These are phyloP conservation scores for Gymnobelideus leadbeateri DNA, from an alignment of 2,113 vertebrate genomes.

Conservation along the genomic window DNA sequence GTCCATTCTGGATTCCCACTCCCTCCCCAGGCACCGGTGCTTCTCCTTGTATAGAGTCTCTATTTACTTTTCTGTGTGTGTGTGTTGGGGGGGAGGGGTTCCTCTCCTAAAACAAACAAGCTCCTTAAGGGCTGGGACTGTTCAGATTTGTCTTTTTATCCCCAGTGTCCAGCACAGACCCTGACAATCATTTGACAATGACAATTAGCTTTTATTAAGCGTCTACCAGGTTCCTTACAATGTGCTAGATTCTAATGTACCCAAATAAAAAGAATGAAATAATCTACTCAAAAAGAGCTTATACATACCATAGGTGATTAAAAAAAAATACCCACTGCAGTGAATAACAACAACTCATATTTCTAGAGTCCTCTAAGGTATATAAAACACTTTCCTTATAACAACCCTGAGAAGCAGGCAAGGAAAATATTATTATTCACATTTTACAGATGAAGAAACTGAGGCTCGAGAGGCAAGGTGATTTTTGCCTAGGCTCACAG, in stretches of 20 bases:
- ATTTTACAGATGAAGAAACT: neutral
- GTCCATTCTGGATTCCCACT: neutral
- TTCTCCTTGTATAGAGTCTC: neutral
- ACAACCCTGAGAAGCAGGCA: neutral
- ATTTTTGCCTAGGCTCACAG: neutral
- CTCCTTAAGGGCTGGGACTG: neutral
- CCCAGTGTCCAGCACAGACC: neutral
- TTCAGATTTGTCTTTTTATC: neutral
- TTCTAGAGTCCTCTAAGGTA: neutral
- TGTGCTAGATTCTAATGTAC: neutral
- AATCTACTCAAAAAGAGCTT: neutral
- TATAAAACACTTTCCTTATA: neutral
- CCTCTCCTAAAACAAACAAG: neutral
- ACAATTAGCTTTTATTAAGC: neutral
- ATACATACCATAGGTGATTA: neutral
- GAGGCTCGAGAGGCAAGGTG: neutral
- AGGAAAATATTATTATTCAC: neutral
- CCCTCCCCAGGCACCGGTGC: neutral
- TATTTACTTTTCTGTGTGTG: neutral
- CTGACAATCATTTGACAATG: neutral
- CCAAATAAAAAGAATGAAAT: neutral
- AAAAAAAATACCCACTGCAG: constrained; percentile 25
- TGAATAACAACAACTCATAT: neutral
- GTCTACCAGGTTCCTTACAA: neutral
- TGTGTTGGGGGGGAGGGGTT: neutral